Evolutionary conservation across 2,888 invertebrate genomes (phyloP), one percentile per base, ranked within the genome.

Genomic region (Cistogaster globosa): DNA sequence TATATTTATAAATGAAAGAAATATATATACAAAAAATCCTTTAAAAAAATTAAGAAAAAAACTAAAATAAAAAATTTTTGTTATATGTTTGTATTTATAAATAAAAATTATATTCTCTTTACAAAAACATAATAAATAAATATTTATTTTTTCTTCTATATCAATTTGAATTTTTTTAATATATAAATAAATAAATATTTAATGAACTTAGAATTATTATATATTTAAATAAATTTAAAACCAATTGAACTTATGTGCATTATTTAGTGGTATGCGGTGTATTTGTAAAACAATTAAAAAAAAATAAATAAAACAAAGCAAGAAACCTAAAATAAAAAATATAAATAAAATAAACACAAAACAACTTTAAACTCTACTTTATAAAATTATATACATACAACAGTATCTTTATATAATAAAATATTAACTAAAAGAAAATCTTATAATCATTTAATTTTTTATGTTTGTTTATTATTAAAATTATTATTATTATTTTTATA

Each of bases 191-290:
- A 76, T 58, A 74, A 71, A 63, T 74, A 81, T 55, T 62, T 55
- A 75, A 63, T 38, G 63, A 68, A 53, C 74, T 58, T 53, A 81
- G 58, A 11, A 82, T 76, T 55, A 67, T 76, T 80, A 81, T 71
- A 71, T 57, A 57, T 80, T 79, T 71, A 79, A 85, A 84, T 76
- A 78, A 87, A 87, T 75, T 83, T 86, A 86, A 81, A 87, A 87
- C 84, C 84, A 87, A 88, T 85, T 85, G 85, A 88, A 88, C 88
- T 79, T 88, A 88, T 88, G 88, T 88, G 88, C 88, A 88, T 88
- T 88, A 88, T 88, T 88, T 88, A 88, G 87, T 87, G 88, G 88
- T 88, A 87, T 88, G 88, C 86, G 88, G 88, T 88, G 87, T 87
- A 88, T 87, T 78, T 87, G 84, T 86, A 87, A 82, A 88, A 88